A percentile compares a stretch with the other conserved stretches of the same genome.
Conservation (phyloP, 2,888 invertebrate genomes). For the Scaptomyza reducta region DNA sequence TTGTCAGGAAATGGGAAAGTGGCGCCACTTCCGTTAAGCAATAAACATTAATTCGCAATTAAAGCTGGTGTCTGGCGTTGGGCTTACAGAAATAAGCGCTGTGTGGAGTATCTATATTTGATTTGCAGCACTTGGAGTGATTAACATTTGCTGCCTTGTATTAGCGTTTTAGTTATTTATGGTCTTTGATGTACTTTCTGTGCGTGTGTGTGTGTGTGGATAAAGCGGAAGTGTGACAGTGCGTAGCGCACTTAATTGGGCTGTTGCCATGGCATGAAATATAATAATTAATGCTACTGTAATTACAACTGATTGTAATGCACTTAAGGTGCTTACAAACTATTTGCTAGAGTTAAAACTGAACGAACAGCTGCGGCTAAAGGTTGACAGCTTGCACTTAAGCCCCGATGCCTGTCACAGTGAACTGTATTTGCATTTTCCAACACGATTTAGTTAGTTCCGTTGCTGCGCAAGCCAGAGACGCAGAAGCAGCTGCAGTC, state of each 20-base stretch:
- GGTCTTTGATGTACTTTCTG: constrained; percentile 46
- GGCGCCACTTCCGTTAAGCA: constrained; percentile 77
- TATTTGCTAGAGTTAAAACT: no score
- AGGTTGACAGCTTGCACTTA: constrained; percentile 30
- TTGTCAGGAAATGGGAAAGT: constrained; percentile 45
- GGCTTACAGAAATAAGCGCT: neutral
- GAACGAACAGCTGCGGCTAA: constrained; percentile 26
- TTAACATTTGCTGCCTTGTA: constrained; percentile 54
- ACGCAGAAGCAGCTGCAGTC: neutral
- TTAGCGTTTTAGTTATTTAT: constrained; percentile 60
- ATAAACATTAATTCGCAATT: constrained; percentile 80
- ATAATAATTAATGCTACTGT: neutral
- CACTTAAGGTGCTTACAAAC: neutral
- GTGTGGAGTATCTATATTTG: constrained; percentile 58
- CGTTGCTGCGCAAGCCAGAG: constrained; percentile 12
- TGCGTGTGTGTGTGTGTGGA: neutral
- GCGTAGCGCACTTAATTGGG: neutral
- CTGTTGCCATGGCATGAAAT: constrained; percentile 18
- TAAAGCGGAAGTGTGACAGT: neutral
- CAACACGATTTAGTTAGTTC: constrained; percentile 24
- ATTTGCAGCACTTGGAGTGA: constrained; percentile 63
- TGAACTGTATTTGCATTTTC: constrained; percentile 27
- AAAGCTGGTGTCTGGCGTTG: constrained; percentile 67
- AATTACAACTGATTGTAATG: neutral
- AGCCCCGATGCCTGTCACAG: constrained; percentile 23